Percentiles rank a stretch among this genome's conserved stretches.
phyloP scores from a whole-genome alignment of 1,140 invertebrate species.

The Drosophila willistoni region DNA sequence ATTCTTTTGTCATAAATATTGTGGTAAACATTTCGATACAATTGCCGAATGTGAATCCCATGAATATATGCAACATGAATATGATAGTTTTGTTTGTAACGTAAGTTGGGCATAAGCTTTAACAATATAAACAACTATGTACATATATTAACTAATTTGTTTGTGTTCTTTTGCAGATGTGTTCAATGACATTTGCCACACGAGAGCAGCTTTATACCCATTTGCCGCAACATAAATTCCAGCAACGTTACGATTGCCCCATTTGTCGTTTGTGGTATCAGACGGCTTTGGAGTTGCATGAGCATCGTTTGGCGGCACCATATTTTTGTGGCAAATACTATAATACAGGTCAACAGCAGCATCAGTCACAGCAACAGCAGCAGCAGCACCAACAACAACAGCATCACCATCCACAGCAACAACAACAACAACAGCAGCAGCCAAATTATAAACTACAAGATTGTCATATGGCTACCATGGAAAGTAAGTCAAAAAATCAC shows the following conservation, averaged over 20 bases:
- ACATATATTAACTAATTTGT: background rate
- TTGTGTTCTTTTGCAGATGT: constrained; percentile 55
- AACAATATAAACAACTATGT: too few species aligned
- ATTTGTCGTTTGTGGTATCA: constrained; percentile 78
- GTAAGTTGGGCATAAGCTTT: constrained; percentile 41
- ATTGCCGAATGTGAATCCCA: constrained; percentile 74
- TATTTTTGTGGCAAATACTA: constrained; percentile 80
- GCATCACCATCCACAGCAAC: background rate
- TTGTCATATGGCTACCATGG: constrained; percentile 72
- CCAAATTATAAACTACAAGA: constrained; percentile 74
- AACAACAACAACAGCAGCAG: constrained; percentile 49
- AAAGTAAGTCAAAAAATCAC: constrained; percentile 51
- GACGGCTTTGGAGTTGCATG: constrained; percentile 66
- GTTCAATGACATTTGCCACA: constrained; percentile 62
- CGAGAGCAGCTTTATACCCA: constrained; percentile 71
- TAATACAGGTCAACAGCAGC: constrained; percentile 30
- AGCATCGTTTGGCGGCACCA: constrained; percentile 71
- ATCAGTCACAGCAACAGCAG: constrained; percentile 34
- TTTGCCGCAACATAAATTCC: constrained; percentile 73
- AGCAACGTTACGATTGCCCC: constrained; percentile 75
- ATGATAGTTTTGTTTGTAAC: constrained; percentile 77
- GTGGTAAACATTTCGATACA: constrained; percentile 73
- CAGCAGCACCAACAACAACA: constrained; percentile 27
- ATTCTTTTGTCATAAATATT: constrained; percentile 80
- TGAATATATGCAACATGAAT: constrained; percentile 79